phyloP scores from a whole-genome alignment of 1,140 invertebrate genomes.

The Piezodorus guildinii region DNA sequence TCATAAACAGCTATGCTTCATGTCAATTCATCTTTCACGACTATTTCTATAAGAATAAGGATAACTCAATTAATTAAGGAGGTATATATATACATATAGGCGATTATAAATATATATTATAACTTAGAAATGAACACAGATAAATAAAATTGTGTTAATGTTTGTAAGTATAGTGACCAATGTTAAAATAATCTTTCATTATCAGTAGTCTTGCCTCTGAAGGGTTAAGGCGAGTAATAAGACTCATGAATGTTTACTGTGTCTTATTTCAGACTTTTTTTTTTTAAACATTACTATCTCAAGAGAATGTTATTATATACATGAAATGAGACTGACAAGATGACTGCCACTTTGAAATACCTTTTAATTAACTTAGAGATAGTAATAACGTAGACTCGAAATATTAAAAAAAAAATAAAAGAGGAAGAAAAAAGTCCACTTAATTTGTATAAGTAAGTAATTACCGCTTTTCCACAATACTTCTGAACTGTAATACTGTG shows the following conservation, averaged over 20 bases:
- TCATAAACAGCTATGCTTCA: background rate
- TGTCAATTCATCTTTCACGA: constrained; percentile 11
- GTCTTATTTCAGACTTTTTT: constrained; percentile 9
- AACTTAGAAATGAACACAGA: no score
- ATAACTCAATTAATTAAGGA: no score
- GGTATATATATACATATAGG: no score
- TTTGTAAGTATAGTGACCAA: constrained; percentile 4
- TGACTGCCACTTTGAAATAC: constrained; percentile 16
- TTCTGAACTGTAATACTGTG: constrained; percentile 12
- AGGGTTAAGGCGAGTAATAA: constrained; percentile 10
- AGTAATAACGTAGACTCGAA: background rate
- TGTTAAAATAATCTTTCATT: background rate
- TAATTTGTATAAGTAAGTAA: constrained; percentile 7
- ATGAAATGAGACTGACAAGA: constrained; percentile 13
- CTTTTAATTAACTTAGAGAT: constrained; percentile 1
- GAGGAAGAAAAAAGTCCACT: constrained; percentile 6
- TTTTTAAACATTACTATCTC: background rate
- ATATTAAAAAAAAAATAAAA: background rate
- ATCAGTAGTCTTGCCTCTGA: background rate
- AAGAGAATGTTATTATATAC: constrained; percentile 3
- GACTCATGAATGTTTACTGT: constrained; percentile 5
- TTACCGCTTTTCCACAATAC: constrained; percentile 9
- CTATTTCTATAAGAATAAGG: background rate
- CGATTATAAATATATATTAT: no score
- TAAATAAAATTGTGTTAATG: no score